These are phyloP conservation scores for Erpobdella octoculata DNA, from an alignment of 2,888 invertebrate species.

Conservation along the genomic window DNA sequence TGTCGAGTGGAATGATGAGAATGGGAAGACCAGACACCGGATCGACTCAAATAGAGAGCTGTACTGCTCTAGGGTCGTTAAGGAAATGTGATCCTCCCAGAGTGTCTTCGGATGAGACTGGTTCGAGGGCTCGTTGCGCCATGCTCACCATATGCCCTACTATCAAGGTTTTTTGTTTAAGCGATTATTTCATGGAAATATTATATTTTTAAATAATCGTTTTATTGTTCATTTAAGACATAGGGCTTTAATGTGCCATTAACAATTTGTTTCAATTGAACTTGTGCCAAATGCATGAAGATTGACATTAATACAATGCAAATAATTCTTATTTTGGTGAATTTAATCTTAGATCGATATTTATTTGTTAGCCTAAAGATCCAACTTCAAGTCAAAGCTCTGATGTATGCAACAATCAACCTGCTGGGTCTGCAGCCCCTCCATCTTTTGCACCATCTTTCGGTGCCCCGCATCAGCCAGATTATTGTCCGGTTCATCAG, in stretches of 20 bases:
- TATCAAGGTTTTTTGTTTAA: background rate
- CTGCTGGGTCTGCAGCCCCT: no score
- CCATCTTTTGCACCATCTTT: no score
- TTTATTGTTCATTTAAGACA: background rate
- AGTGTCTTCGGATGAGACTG: conserved; percentile 10
- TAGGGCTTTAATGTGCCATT: background rate
- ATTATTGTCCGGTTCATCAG: background rate
- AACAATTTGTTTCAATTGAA: background rate
- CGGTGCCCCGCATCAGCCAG: no score
- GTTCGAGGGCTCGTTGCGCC: conserved; percentile 5
- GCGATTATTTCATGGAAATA: background rate
- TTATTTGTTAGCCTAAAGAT: conserved; percentile 2
- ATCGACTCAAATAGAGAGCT: conserved; percentile 12
- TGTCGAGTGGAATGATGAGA: conserved; percentile 16
- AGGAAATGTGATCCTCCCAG: conserved; percentile 11
- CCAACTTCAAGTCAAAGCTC: conserved; percentile 4
- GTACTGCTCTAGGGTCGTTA: background rate
- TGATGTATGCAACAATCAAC: no score
- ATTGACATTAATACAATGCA: background rate
- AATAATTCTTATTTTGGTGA: no score
- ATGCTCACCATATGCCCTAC: conserved; percentile 9
- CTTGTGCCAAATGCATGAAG: background rate
- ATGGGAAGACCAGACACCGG: conserved; percentile 11
- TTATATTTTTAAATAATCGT: background rate
- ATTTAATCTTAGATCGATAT: no score